These are phyloP conservation scores for Clavelina lepadiformis DNA, from an alignment of 23 tunicate species.

Conservation along the genomic window DNA sequence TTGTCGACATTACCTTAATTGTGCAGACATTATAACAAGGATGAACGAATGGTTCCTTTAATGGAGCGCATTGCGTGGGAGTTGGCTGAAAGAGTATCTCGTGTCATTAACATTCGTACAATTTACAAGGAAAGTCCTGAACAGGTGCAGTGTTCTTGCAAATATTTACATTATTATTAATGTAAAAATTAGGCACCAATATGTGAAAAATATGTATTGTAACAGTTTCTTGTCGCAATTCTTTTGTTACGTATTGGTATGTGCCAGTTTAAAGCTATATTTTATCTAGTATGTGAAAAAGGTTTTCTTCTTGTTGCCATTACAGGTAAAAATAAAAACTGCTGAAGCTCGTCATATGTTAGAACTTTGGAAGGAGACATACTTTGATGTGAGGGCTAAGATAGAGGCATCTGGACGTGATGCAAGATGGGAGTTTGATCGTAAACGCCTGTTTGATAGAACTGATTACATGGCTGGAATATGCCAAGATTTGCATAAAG, in stretches of 20 bases:
- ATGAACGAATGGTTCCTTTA: slow-evolving; percentile 96
- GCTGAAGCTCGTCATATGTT: slow-evolving; percentile 68
- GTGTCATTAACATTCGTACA: slow-evolving; percentile 83
- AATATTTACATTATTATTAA: background rate
- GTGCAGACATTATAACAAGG: slow-evolving; percentile 96
- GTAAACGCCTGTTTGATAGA: slow-evolving; percentile 77
- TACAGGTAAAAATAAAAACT: slow-evolving; percentile 44
- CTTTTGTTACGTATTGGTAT: background rate
- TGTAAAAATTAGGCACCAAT: background rate
- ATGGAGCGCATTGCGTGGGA: slow-evolving; percentile 99
- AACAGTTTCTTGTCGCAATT: background rate
- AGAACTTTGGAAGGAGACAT: slow-evolving; percentile 68
- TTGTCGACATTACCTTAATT: too few species aligned
- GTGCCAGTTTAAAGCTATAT: background rate
- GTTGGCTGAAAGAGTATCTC: slow-evolving; percentile 77
- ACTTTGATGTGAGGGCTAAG: slow-evolving; percentile 91
- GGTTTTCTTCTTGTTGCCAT: too few species aligned
- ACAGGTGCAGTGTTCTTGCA: slow-evolving; percentile 19
- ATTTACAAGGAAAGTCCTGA: slow-evolving; percentile 80
- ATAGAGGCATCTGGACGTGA: slow-evolving; percentile 94
- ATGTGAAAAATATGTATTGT: too few species aligned
- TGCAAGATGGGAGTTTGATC: slow-evolving; percentile 98
- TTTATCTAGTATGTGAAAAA: too few species aligned
- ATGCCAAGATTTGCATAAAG: slow-evolving; percentile 74
- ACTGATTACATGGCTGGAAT: slow-evolving; percentile 96